Percentiles rank a stretch among this genome's conserved stretches.
phyloP scores from a whole-genome alignment of 2,888 invertebrate genomes.

The Galeruca laticollis region DNA sequence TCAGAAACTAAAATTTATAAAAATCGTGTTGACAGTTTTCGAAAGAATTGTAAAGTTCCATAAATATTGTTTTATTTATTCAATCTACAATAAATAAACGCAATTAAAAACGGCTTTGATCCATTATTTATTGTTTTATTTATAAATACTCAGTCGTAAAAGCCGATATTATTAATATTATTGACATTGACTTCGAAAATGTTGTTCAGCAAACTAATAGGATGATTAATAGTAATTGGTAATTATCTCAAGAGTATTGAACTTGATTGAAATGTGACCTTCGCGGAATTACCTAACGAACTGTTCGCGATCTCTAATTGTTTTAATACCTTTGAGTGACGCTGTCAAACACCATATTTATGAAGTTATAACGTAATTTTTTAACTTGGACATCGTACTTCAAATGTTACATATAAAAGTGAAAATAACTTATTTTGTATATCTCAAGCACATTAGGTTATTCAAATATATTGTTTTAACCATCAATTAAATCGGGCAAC shows the following conservation, averaged over 20 bases:
- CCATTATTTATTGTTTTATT: slow-evolving; percentile 8
- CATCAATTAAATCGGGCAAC: slow-evolving; percentile 11
- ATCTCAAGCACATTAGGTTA: too few relatives aligned
- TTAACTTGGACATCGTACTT: too few relatives aligned
- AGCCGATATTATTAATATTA: slow-evolving; percentile 17
- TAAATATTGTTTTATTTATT: neutral
- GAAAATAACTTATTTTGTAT: too few relatives aligned
- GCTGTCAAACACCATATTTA: too few relatives aligned
- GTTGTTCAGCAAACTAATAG: slow-evolving; percentile 41
- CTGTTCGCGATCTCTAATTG: neutral
- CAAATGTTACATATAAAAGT: too few relatives aligned
- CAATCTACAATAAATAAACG: slow-evolving; percentile 6
- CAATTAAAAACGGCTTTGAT: slow-evolving; percentile 4
- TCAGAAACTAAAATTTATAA: too few relatives aligned
- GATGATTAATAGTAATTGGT: slow-evolving; percentile 43
- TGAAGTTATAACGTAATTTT: too few relatives aligned
- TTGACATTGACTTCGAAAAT: slow-evolving; percentile 38
- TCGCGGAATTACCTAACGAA: slow-evolving; percentile 32
- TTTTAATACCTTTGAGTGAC: slow-evolving; percentile 2
- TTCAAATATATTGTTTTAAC: neutral
- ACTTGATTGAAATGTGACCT: slow-evolving; percentile 36
- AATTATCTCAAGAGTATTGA: slow-evolving; percentile 40
- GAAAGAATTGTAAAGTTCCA: neutral
- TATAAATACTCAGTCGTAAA: slow-evolving; percentile 1
- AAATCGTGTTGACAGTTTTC: too few relatives aligned